These are phyloP conservation scores for Osmerus mordax DNA, from an alignment of 2,113 vertebrate genomes.

Conservation along the genomic window DNA sequence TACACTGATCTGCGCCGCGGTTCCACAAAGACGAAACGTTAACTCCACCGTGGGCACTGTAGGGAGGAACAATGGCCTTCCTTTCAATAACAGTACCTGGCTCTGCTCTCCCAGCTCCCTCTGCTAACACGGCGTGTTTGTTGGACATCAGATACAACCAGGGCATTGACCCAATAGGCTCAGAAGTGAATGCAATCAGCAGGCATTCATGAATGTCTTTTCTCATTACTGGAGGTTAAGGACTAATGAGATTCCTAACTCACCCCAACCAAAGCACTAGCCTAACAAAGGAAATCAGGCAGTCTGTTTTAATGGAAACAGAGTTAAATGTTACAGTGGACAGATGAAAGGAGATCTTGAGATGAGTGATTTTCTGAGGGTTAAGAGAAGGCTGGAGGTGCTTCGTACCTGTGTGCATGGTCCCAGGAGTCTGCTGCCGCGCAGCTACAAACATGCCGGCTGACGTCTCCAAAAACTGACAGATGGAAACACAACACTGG, in stretches of 20 bases:
- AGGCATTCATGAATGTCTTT: not conserved
- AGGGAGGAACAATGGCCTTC: slow-evolving; percentile 3
- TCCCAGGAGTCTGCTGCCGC: slow-evolving; percentile 76
- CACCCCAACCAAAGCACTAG: not conserved
- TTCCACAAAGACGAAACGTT: not conserved
- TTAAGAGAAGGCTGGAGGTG: not conserved
- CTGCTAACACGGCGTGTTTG: slow-evolving; percentile 13
- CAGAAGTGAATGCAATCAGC: slow-evolving; percentile 1
- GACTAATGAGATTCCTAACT: not conserved
- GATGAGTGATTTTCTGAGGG: not conserved
- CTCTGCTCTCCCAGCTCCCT: not conserved
- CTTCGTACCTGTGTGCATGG: slow-evolving; percentile 75
- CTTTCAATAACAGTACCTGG: slow-evolving; percentile 1
- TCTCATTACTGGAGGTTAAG: not conserved
- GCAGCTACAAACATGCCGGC: slow-evolving; percentile 87
- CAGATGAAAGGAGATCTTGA: not conserved
- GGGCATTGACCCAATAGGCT: not conserved
- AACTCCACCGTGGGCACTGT: not conserved
- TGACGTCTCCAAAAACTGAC: slow-evolving; percentile 88
- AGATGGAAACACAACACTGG: slow-evolving; percentile 16
- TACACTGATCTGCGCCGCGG: not conserved
- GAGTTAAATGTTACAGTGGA: too few species aligned
- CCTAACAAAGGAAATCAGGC: too few species aligned
- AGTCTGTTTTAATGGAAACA: too few species aligned
- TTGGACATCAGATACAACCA: slow-evolving; percentile 14